phyloP scores from a whole-genome alignment of 2,113 vertebrate genomes.

The Suncus etruscus region DNA sequence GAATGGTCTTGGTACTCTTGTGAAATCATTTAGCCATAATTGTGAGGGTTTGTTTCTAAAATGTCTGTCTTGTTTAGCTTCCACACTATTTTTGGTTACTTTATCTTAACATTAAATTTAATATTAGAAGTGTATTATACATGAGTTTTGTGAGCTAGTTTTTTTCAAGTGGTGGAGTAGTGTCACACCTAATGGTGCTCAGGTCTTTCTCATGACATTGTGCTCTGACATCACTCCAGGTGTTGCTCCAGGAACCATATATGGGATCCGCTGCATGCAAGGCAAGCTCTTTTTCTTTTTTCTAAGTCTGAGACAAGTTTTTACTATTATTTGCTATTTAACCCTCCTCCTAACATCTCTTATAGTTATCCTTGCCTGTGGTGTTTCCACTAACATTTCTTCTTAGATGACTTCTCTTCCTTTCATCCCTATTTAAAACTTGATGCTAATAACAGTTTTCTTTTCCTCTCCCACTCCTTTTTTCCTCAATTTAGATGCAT shows the following conservation, averaged over 20 bases:
- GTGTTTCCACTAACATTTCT: neutral
- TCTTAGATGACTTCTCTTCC: neutral
- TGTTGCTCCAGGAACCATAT: too few relatives aligned
- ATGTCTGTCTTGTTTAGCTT: neutral
- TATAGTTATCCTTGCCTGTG: neutral
- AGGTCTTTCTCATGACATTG: too few relatives aligned
- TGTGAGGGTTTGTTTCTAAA: neutral
- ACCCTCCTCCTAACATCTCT: neutral
- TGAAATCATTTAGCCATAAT: neutral
- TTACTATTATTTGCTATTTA: slow-evolving; percentile 18
- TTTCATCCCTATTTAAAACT: neutral
- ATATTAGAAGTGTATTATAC: too few relatives aligned
- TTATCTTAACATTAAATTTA: neutral
- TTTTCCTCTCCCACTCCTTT: neutral
- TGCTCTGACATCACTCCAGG: too few relatives aligned
- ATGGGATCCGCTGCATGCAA: too few relatives aligned
- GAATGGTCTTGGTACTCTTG: neutral
- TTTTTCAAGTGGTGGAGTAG: too few relatives aligned
- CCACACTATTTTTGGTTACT: slow-evolving; percentile 35
- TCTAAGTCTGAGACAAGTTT: slow-evolving; percentile 5
- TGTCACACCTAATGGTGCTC: too few relatives aligned
- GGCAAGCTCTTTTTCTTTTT: neutral
- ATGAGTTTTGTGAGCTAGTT: too few relatives aligned
- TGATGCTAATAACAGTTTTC: neutral
- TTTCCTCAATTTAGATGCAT: neutral